phyloP scores from a whole-genome alignment of 1,140 invertebrate genomes.

The Eufriesea mexicana region DNA sequence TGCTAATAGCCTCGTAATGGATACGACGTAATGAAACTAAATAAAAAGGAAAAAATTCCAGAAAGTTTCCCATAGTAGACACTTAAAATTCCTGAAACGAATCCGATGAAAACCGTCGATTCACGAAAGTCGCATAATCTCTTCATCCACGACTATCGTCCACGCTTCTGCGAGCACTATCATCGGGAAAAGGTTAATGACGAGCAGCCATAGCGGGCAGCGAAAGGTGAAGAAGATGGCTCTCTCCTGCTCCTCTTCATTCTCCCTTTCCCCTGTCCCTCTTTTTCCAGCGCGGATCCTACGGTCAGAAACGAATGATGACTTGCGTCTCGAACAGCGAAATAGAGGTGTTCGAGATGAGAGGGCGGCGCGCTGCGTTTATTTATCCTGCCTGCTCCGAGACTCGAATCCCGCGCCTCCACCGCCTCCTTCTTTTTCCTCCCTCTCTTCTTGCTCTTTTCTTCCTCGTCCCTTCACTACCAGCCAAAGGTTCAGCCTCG shows the following conservation, averaged over 20 bases:
- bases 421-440: slow-evolving; percentile 21
- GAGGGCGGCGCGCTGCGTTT: slow-evolving; percentile 79
- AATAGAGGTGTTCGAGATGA: slow-evolving; percentile 81
- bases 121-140: no score
- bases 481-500: slow-evolving; percentile 19
- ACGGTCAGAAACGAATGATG: slow-evolving; percentile 67
- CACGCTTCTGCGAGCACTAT: no score
- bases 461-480: neutral
- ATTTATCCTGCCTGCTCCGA: slow-evolving; percentile 79
- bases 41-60: no score
- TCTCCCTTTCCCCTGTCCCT: neutral
- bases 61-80: no score
- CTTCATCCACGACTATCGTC: no score
- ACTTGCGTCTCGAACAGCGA: slow-evolving; percentile 75
- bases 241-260: slow-evolving; percentile 10
- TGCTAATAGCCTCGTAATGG: no score
- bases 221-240: slow-evolving; percentile 36
- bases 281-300: slow-evolving; percentile 35
- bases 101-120: no score
- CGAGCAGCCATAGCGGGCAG: slow-evolving; percentile 45
- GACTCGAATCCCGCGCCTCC: slow-evolving; percentile 56
- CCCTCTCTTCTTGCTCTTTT: slow-evolving; percentile 2
- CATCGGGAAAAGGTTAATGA: slow-evolving; percentile 47
- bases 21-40: no score
- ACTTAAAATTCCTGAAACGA: no score